phyloP scores from a whole-genome alignment of 2,797 vertebrate species.

The Amblyraja radiata region DNA sequence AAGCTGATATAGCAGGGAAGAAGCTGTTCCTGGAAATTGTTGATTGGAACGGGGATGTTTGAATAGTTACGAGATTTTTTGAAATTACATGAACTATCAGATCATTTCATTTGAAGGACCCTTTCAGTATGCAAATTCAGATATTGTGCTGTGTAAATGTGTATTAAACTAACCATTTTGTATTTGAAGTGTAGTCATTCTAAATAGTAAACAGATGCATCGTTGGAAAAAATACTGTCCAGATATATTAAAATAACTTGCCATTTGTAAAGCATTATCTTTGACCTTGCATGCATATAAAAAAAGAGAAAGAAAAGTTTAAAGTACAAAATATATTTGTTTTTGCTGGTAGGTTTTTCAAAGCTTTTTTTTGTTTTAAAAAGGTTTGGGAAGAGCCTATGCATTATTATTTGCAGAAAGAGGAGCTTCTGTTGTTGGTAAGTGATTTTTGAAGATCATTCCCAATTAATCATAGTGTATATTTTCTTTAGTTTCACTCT shows the following conservation, averaged over 20 bases:
- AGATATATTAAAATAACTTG: not conserved
- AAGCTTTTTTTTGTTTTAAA: not conserved
- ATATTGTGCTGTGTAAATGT: not conserved
- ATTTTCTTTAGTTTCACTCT: not conserved
- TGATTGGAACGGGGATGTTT: not conserved
- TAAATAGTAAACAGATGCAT: too few species aligned
- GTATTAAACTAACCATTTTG: not conserved
- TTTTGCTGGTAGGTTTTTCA: not conserved
- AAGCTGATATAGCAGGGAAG: too few species aligned
- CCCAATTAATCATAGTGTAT: not conserved
- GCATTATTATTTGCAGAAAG: slow-evolving; percentile 88
- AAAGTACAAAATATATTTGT: not conserved
- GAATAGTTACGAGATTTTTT: not conserved
- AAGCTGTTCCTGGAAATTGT: not conserved
- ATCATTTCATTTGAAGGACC: not conserved
- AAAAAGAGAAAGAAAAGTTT: not conserved
- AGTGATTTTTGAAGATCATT: slow-evolving; percentile 46
- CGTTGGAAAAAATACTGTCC: not conserved
- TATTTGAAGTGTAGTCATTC: not conserved
- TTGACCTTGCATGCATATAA: not conserved
- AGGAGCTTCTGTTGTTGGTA: slow-evolving; percentile 89
- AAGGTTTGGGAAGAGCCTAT: slow-evolving; percentile 87
- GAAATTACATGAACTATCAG: not conserved
- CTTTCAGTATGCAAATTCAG: slow-evolving; percentile 39
- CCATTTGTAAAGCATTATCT: not conserved